Evolutionary conservation across 1,140 invertebrate genomes (phyloP).

Genomic region (Drosophila rufa): DNA sequence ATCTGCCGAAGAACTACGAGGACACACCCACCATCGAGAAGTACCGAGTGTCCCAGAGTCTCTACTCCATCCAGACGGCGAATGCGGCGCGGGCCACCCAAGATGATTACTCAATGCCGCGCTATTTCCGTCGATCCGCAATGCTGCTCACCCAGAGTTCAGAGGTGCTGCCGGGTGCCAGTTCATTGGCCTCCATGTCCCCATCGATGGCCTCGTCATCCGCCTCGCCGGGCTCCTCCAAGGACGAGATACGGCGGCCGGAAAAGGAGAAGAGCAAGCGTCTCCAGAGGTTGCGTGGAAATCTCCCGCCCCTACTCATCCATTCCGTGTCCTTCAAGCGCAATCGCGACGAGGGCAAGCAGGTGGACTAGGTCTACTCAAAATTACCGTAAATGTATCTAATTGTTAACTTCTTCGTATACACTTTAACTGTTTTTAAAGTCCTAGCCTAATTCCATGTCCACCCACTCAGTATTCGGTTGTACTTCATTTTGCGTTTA

Average conservation of each 20-base stretch:
- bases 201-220: conserved; percentile 54
- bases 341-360: conserved; percentile 76
- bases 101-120: conserved; percentile 83
- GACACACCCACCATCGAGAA: conserved; percentile 85
- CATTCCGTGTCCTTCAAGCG: conserved; percentile 83
- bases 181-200: conserved; percentile 60
- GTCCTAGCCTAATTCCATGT: conserved; percentile 15
- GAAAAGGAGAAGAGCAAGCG: conserved; percentile 82
- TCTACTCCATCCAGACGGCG: conserved; percentile 83
- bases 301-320: conserved; percentile 79
- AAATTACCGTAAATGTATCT: conserved; percentile 1
- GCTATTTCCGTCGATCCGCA: conserved; percentile 80
- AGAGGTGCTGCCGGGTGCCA: conserved; percentile 62
- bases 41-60: conserved; percentile 80
- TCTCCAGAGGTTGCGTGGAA: conserved; percentile 76
- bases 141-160: conserved; percentile 74
- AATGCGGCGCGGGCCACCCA: conserved; percentile 70
- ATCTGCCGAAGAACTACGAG: conserved; percentile 84
- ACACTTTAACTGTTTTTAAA: conserved; percentile 20
- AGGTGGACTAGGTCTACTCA: conserved; percentile 59
- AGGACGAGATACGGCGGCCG: conserved; percentile 61
- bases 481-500: conserved; percentile 33
- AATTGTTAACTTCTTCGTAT: conserved; percentile 2
- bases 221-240: conserved; percentile 54
- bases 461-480: conserved; percentile 40